A percentile compares a stretch with the other conserved stretches of the same genome.
These are phyloP conservation scores for rabbit (Oryctolagus cuniculus) DNA, from an alignment of 2,113 vertebrate species.

Conservation along the genomic window DNA sequence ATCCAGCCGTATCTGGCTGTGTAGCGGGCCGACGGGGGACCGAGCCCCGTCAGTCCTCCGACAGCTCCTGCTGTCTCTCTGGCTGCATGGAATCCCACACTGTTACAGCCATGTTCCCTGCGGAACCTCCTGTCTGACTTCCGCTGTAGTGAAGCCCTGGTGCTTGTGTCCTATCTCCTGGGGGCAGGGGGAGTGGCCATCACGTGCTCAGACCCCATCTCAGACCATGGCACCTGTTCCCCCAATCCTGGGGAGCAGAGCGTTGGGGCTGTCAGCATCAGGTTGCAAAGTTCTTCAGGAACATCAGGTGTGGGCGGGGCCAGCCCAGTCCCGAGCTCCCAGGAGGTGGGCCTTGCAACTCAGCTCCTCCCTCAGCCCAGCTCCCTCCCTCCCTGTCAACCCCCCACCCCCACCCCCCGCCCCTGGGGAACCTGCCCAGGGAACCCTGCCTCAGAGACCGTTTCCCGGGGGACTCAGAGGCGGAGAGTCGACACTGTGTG, in stretches of 20 bases:
- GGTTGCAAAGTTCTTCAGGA: not conserved
- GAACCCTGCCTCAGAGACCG: not conserved
- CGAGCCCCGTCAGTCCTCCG: not conserved
- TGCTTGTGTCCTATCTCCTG: fast-evolving
- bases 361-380: not conserved
- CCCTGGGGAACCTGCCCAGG: not conserved
- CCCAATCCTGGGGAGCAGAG: not conserved
- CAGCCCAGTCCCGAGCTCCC: not conserved
- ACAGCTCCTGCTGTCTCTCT: not conserved
- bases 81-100: not conserved
- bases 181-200: not conserved
- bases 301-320: not conserved
- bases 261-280: not conserved
- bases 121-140: not conserved
- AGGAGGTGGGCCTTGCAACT: fast-evolving
- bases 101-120: too few species aligned
- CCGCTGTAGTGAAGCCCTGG: fast-evolving
- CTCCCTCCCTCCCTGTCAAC: not conserved
- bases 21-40: not conserved
- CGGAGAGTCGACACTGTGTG: not conserved
- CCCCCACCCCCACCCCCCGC: not conserved
- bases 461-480: constrained; percentile 14
- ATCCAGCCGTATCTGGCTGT: too few species aligned
- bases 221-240: fast-evolving
- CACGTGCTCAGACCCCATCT: fast-evolving